Evolutionary conservation across 2,888 invertebrate species (phyloP).

Genomic region (Ctena decussata): DNA sequence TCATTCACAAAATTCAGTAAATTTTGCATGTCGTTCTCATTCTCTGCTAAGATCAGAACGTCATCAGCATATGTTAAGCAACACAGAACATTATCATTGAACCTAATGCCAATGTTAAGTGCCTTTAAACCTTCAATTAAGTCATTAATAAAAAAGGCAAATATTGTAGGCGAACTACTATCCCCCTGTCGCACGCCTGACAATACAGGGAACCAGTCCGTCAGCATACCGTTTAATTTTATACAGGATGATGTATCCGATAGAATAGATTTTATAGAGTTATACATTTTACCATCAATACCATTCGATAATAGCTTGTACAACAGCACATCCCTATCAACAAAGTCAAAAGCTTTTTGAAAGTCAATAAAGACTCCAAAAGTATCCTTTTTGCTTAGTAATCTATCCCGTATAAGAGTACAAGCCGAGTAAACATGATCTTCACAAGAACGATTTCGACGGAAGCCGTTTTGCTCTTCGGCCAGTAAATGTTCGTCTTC

Average conservation of each 20-base stretch:
- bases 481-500: slow-evolving; percentile 24
- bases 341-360: slow-evolving; percentile 10
- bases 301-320: not conserved
- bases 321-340: not conserved
- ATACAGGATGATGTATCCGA: not conserved
- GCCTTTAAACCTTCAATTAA: slow-evolving; percentile 9
- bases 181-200: slow-evolving; percentile 35
- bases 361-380: not conserved
- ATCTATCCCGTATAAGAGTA: slow-evolving; percentile 21
- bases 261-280: slow-evolving; percentile 1
- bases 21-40: slow-evolving; percentile 32
- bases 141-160: slow-evolving; percentile 35
- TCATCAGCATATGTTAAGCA: slow-evolving; percentile 43
- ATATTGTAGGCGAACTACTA: slow-evolving; percentile 41
- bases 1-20: slow-evolving; percentile 30
- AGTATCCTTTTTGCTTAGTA: too few relatives aligned
- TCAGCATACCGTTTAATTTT: slow-evolving; percentile 29
- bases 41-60: slow-evolving; percentile 21
- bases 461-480: slow-evolving; percentile 52
- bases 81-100: slow-evolving; percentile 17
- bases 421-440: slow-evolving; percentile 41
- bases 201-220: slow-evolving; percentile 31
- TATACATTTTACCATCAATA: not conserved
- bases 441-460: slow-evolving; percentile 39
- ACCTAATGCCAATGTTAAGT: slow-evolving; percentile 16